These are phyloP conservation scores for Henricia sp. DNA, from an alignment of 53 echinoderm and acorn worm species.

Conservation along the genomic window DNA sequence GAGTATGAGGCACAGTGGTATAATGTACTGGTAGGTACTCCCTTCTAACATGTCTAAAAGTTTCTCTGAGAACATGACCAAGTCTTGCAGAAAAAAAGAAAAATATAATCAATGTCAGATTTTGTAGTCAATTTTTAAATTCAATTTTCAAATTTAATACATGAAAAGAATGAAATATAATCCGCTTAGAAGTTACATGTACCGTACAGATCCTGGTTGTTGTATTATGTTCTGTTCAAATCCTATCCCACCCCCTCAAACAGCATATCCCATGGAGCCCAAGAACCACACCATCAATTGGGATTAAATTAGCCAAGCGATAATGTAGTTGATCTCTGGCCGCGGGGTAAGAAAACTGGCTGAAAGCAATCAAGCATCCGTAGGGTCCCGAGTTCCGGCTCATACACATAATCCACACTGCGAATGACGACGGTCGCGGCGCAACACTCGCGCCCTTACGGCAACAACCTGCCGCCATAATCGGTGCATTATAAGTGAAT, in stretches of 20 bases:
- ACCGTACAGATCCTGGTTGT: too few relatives aligned
- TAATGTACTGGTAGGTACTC: too few relatives aligned
- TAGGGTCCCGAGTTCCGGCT: background rate
- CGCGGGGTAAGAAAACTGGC: background rate
- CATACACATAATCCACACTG: background rate
- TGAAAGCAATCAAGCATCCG: background rate
- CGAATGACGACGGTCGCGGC: background rate
- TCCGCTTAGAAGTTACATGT: background rate
- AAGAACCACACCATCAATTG: slow-evolving; percentile 15
- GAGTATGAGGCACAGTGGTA: too few relatives aligned
- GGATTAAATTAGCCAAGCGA: slow-evolving; percentile 39
- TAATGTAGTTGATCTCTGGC: background rate
- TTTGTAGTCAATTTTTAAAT: too few relatives aligned
- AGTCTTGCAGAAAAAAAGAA: too few relatives aligned
- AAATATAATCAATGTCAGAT: too few relatives aligned
- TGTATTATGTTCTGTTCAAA: too few relatives aligned
- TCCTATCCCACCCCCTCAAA: background rate
- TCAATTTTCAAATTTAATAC: background rate
- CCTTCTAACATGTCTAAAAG: too few relatives aligned
- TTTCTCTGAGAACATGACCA: too few relatives aligned
- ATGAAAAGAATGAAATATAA: too few relatives aligned
- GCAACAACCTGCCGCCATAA: background rate
- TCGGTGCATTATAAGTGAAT: too few relatives aligned
- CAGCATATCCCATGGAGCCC: too few relatives aligned
- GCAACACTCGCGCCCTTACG: slow-evolving; percentile 24